Conservation (phyloP, 2,888 invertebrate species). For the Thysanoteuthis rhombus region DNA sequence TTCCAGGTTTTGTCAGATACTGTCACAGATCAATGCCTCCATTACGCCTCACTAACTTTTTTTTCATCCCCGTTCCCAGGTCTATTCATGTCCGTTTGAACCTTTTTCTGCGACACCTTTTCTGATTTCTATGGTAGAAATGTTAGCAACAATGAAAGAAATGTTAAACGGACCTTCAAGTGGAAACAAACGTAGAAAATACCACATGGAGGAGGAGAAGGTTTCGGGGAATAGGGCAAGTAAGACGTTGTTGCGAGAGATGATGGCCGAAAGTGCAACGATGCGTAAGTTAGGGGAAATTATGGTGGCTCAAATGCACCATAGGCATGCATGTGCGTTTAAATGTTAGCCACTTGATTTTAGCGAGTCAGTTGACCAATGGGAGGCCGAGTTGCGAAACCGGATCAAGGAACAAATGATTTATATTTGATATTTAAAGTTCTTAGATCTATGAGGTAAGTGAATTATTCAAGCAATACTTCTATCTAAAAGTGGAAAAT, state of each 20-base stretch:
- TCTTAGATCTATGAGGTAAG: background rate
- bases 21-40: background rate
- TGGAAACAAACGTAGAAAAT: background rate
- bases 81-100: background rate
- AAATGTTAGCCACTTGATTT: conserved; percentile 12
- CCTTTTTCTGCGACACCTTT: background rate
- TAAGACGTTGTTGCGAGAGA: background rate
- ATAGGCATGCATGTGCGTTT: background rate
- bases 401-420: background rate
- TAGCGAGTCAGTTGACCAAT: background rate
- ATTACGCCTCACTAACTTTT: background rate
- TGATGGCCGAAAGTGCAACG: background rate
- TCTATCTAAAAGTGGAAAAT: background rate
- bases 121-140: background rate
- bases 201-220: background rate
- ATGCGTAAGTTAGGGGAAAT: background rate
- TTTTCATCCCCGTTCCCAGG: background rate
- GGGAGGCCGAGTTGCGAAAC: background rate
- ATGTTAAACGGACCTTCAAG: background rate
- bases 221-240: background rate
- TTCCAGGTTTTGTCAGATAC: background rate
- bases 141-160: conserved; percentile 12
- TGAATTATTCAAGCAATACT: background rate
- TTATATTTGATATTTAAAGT: background rate
- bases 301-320: background rate